Evolutionary conservation across 1,140 invertebrate species (phyloP), one percentile per base, ranked within the genome.

Genomic region (Drosophila nigrodunni): DNA sequence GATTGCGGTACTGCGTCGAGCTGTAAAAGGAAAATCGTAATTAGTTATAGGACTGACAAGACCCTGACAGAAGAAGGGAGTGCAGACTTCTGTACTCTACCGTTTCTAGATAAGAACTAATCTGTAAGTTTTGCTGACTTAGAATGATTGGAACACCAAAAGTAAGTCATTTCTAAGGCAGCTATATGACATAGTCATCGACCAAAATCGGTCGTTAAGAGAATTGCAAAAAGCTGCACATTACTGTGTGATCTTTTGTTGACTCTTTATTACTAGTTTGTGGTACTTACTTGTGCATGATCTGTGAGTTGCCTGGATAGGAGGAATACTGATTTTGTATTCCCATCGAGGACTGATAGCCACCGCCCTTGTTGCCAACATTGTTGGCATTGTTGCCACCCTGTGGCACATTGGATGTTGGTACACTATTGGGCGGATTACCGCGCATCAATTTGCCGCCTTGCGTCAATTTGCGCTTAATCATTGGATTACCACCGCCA

Each of bases 381-480:
- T 77, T 74, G 52, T 74, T 87, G 11, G 66, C 70, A 21, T 67
- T 85, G 52, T 80, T 80, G 62, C 75, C 25, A 30, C 25, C 71
- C 47, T 86, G 83, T 13, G 81, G 77, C 54, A 80, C 60, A 43
- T 57, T 67, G n/a, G 69, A 61, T 1, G 37, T 71, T 79, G 62
- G 67, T 10, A 65, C 76, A n/a, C 52, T 82, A n/a, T 71, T 68
- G 30, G 83, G 74, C 49, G 79, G 70, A 77, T 91, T 91, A 10
- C 82, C 76, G 37, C 88, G 83, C 73, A 92, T 86, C 57, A 91
- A 68, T 52, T 91, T 88, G 57, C 82, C 80, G 8, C 82, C 72
- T 52, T 88, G 90, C 7, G 83, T 73, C 8, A 80, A 82, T 55
- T 92, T 92, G 52, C 87, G 90, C 47, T 92, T 92, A 25, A 92